A percentile compares a stretch with the other conserved stretches of the same genome.
These are phyloP conservation scores for Morone saxatilis DNA, from an alignment of 2,113 vertebrate genomes.

Conservation along the genomic window DNA sequence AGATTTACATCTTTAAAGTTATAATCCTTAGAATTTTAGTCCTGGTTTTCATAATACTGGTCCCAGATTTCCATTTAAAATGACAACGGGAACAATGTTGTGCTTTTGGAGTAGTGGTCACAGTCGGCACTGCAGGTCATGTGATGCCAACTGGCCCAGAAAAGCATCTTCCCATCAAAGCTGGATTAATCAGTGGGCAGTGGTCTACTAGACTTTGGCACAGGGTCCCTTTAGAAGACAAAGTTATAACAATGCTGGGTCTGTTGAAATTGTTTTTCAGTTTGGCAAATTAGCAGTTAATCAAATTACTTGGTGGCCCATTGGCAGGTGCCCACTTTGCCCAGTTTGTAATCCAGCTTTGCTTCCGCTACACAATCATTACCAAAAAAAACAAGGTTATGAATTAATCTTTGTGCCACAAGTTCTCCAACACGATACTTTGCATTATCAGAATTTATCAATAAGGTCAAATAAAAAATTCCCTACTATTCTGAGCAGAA, in stretches of 20 bases:
- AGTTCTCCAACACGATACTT: not conserved
- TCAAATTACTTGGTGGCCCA: not conserved
- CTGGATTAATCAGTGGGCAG: not conserved
- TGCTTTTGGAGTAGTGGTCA: not conserved
- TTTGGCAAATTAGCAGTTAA: not conserved
- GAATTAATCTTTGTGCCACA: not conserved
- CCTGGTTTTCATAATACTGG: not conserved
- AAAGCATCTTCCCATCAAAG: not conserved
- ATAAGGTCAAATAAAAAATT: too few species aligned
- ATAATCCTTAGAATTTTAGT: constrained; percentile 40
- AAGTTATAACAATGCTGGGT: too few species aligned
- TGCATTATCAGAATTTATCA: not conserved
- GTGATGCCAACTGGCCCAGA: not conserved
- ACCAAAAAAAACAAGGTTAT: too few species aligned
- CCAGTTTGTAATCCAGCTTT: not conserved
- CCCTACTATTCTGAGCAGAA: too few species aligned
- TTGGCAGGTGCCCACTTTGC: not conserved
- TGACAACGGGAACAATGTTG: not conserved
- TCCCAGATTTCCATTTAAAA: not conserved
- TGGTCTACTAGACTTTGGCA: too few species aligned
- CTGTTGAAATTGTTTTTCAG: not conserved
- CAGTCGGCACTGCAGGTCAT: not conserved
- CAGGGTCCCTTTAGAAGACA: too few species aligned
- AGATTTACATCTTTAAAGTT: constrained; percentile 31
- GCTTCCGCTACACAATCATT: not conserved